Evolutionary conservation across 64 coral and sea anemone species (phyloP).

Genomic region (Hydrozoanthus tunicans): DNA sequence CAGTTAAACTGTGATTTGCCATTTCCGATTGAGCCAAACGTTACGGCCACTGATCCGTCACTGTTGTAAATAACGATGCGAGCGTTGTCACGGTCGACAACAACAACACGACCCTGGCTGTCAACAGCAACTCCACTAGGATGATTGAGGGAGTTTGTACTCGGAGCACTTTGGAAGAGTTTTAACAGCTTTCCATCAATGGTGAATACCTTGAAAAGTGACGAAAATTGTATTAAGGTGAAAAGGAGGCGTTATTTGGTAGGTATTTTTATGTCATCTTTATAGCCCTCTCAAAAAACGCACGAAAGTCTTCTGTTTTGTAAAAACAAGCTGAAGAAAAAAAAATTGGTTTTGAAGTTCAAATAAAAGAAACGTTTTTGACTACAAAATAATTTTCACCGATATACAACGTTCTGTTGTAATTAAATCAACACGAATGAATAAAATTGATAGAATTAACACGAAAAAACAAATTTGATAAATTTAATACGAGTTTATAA

Average conservation of each 20-base stretch:
- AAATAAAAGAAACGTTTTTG: too few species aligned
- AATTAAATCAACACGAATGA: too few species aligned
- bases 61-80: constrained; percentile 77
- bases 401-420: too few species aligned
- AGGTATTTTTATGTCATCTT: too few species aligned
- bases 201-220: constrained; percentile 63
- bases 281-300: too few species aligned
- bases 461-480: too few species aligned
- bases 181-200: constrained; percentile 72
- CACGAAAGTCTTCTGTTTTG: too few species aligned
- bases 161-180: constrained; percentile 37
- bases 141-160: constrained; percentile 52
- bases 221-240: not conserved
- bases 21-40: constrained; percentile 82
- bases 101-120: constrained; percentile 60
- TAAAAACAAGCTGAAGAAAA: too few species aligned
- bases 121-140: constrained; percentile 82
- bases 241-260: not conserved
- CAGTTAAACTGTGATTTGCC: constrained; percentile 83
- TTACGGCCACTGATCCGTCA: constrained; percentile 49
- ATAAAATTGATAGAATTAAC: too few species aligned
- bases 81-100: constrained; percentile 85
- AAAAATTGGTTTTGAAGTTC: too few species aligned
- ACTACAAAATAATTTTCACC: too few species aligned
- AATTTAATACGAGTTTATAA: too few species aligned